Evolutionary conservation across 2,113 vertebrate genomes (phyloP).

Genomic region (Peromyscus maniculatus): DNA sequence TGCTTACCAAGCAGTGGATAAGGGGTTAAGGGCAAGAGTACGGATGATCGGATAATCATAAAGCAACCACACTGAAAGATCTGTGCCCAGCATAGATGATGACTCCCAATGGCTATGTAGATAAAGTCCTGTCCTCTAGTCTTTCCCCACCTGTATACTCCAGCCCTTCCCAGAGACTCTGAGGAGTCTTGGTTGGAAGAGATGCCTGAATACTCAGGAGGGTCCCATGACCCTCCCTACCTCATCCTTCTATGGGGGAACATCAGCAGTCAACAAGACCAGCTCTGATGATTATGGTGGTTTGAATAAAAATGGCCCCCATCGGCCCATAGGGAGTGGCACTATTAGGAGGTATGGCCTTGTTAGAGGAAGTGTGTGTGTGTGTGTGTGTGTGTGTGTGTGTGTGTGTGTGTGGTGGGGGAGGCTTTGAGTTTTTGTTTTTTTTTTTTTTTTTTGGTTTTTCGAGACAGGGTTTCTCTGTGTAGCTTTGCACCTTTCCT

Average conservation of each 20-base stretch:
- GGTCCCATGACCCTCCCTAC: not conserved
- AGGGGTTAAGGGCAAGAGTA: not conserved
- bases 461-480: no score
- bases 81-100: not conserved
- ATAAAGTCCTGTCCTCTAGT: not conserved
- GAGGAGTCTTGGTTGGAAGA: not conserved
- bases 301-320: not conserved
- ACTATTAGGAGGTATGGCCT: not conserved
- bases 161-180: not conserved
- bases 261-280: not conserved
- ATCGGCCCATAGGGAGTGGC: not conserved
- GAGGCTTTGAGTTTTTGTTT: not conserved
- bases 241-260: not conserved
- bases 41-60: no score
- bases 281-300: not conserved
- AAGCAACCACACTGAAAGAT: not conserved
- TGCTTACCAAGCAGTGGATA: not conserved
- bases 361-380: not conserved
- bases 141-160: not conserved
- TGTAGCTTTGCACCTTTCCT: no score
- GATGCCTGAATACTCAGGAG: not conserved
- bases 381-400: no score
- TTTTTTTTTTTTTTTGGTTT: no score
- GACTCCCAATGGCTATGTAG: not conserved
- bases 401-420: not conserved